These are phyloP conservation scores for Stylophora pistillata DNA, from an alignment of 64 coral and sea anemone genomes.

Conservation along the genomic window DNA sequence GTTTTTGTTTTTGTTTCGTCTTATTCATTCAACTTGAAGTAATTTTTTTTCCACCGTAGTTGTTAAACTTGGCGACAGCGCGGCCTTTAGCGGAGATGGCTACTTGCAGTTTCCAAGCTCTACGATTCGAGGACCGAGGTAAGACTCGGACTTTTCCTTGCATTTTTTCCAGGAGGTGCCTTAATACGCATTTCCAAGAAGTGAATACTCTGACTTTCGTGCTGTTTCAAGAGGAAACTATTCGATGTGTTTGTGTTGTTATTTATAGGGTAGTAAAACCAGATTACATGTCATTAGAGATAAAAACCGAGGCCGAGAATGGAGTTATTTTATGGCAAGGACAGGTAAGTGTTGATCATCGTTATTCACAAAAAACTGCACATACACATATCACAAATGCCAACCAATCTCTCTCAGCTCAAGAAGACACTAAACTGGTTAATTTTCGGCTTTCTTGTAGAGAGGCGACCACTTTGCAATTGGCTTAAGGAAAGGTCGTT, in stretches of 20 bases:
- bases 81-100: conserved; percentile 65
- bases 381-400: not conserved
- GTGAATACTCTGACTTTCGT: too few relatives aligned
- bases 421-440: not conserved
- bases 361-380: not conserved
- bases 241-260: not conserved
- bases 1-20: too few relatives aligned
- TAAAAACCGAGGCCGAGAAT: conserved; percentile 60
- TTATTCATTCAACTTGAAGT: too few relatives aligned
- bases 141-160: not conserved
- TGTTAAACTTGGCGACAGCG: conserved; percentile 50
- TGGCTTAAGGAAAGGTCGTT: conserved; percentile 36
- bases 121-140: conserved; percentile 61
- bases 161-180: too few relatives aligned
- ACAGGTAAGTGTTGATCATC: conserved; percentile 9
- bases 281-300: conserved; percentile 53
- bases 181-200: too few relatives aligned
- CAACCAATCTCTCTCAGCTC: not conserved
- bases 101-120: conserved; percentile 67
- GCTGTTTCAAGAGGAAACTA: not conserved
- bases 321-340: conserved; percentile 78
- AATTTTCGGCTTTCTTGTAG: conserved; percentile 2
- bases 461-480: conserved; percentile 52
- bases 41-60: conserved; percentile 19
- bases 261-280: conserved; percentile 21